Base-by-base conservation (phyloP, 2,113 vertebrate species). In the Melanostigma gelatinosum region DNA sequence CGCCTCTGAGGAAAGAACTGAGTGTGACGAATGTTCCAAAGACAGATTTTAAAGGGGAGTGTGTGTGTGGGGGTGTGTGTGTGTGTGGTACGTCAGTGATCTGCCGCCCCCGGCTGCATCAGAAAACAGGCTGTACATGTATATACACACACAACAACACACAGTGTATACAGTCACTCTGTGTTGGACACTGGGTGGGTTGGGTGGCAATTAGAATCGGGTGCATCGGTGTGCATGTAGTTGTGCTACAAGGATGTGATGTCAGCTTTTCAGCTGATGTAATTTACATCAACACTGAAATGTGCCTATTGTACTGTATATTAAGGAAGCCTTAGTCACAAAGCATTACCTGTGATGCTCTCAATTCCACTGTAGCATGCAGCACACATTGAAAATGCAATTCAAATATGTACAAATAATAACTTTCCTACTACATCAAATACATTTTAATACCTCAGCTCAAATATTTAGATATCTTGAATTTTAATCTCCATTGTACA, bases 31-130 rank as follows among this genome's bases (percentile, higher is more conserved):
- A 61, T 60, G 70, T 40, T 22, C 29, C 62, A 40, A 7, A 32
- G 77, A 60, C 34, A 55, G 63, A n/a, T 81, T 91, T 89, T 92
- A 91, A 85, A 90, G 79, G 75, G 50, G 65, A 82, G 40, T 57
- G 63, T 0, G 29, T 32, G 29, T 32, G 29, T 32, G 65, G 80
- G 40, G 52, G 63, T 0, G 29, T 32, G 29, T 32, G 29, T 32
- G 8, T 57, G 24, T 24, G 24, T 24, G 44, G 70, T 68, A 79
- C 86, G 50, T 84, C 85, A 90, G 52, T 65, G 46, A 29, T 80
- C 71, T 68, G 13, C 48, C 50, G 1, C 81, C 66, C 80, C 82
- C 72, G 4, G 55, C 22, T 77, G 72, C 72, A 50, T 84, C 77
- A 80, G 36, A 70, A 68, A 81, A 58, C 52, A 77, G 54, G 77